Evolutionary conservation across 1,140 invertebrate genomes (phyloP), one percentile per base, ranked within the genome.

Genomic region (Copidosoma floridanum): DNA sequence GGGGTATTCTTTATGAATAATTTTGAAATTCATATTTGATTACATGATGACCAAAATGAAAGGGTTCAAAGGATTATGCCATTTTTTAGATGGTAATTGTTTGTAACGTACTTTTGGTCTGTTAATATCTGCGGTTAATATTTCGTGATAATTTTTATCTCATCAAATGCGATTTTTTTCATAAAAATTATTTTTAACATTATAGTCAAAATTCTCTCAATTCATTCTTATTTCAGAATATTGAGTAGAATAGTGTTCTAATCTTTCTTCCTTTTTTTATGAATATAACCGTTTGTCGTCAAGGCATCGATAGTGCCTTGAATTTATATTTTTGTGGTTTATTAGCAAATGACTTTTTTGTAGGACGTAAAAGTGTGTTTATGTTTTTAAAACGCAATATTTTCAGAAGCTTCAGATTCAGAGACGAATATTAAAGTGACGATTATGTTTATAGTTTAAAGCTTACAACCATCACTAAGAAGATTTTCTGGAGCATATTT

Each of bases 21-120:
- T 68, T 63, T 81, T 74, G 21, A 78, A 56, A 52, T 79, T 72
- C 23, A 57, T 80, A 40, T 74, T 78, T 0, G 74, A 77, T 57
- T 69, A 41, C 3, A 73, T 18, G 24, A 68, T 32, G 43, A 64
- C 61, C 10, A 71, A 40, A 21, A 74, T 46, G 14, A 67, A 74
- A 3, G 73, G 73, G 66, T 76, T 74, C 47, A 69, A 74, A 18
- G 65, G 43, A 53, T 71, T 75, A 40, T 61, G 52, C 71, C 69
- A 73, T 59, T 71, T 72, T 61, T 75, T 65, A 3, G 29, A 27
- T 3, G 64, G 56, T 41, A 57, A 2, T 20, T 69, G 58, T 64
- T 67, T 68, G 8, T 37, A 54, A 20, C 70, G 69, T 3, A 71
- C 52, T 46, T 29, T 67, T 21, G 66, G 65, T 51, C 68, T 43